Evolutionary conservation across 64 coral and sea anemone species (phyloP).

Genomic region (Montipora cactus): DNA sequence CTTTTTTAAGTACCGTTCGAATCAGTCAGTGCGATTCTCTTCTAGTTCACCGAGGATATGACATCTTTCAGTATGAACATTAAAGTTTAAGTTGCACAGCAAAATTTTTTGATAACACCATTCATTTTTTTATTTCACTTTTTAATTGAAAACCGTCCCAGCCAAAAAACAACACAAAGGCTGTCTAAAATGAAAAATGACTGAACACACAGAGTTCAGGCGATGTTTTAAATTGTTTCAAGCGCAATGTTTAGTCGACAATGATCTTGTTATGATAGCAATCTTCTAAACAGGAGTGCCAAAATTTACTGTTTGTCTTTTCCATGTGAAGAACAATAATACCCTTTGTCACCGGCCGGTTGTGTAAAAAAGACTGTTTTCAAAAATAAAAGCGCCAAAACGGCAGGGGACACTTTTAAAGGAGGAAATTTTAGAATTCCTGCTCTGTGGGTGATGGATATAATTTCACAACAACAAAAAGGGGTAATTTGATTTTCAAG

Average conservation of each 20-base stretch:
- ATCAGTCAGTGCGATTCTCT: background rate
- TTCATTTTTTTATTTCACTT: too few species aligned
- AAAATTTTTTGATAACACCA: background rate
- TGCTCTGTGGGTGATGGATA: background rate
- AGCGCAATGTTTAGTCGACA: slow-evolving; percentile 46
- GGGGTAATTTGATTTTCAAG: background rate
- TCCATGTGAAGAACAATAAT: slow-evolving; percentile 38
- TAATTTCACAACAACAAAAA: slow-evolving; percentile 27
- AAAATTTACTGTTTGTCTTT: slow-evolving; percentile 48
- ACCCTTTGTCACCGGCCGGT: background rate
- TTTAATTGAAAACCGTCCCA: too few species aligned
- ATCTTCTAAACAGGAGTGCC: slow-evolving; percentile 45
- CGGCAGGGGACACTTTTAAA: background rate
- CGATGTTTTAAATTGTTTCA: slow-evolving; percentile 8
- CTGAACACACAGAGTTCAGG: background rate
- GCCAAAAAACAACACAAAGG: background rate
- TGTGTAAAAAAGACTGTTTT: slow-evolving; percentile 23
- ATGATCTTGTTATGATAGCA: slow-evolving; percentile 40
- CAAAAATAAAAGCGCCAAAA: slow-evolving; percentile 4
- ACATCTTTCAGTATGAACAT: too few species aligned
- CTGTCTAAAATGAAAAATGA: background rate
- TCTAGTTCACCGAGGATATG: too few species aligned
- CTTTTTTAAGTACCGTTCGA: background rate
- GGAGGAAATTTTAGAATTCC: slow-evolving; percentile 52
- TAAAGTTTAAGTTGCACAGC: too few species aligned